A percentile compares a stretch with the other conserved stretches of the same genome.
These are phyloP conservation scores for Antechinus stuartii DNA, from an alignment of 2,113 vertebrate species.

Conservation along the genomic window DNA sequence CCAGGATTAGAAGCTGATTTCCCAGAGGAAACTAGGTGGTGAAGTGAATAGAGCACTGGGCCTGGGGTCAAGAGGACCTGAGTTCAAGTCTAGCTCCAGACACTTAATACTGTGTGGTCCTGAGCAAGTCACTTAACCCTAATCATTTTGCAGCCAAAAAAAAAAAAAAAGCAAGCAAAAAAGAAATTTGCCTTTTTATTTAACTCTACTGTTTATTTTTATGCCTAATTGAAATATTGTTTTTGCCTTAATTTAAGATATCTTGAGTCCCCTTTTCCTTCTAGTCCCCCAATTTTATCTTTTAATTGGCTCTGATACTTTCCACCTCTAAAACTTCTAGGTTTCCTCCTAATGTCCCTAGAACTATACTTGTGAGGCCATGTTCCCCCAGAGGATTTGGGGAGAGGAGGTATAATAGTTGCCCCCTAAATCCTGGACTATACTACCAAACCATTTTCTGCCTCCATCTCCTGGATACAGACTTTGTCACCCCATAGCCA, in stretches of 20 bases:
- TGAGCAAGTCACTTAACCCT: too few relatives aligned
- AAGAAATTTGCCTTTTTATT: background rate
- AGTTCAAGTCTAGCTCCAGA: too few relatives aligned
- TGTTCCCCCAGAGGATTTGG: background rate
- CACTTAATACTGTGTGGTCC: too few relatives aligned
- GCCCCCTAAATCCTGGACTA: background rate
- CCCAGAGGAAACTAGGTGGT: too few relatives aligned
- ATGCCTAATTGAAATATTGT: conserved; percentile 28
- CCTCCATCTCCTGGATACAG: background rate
- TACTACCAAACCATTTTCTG: background rate
- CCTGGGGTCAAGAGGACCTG: too few relatives aligned
- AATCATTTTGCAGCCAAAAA: too few relatives aligned
- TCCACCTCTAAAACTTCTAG: conserved; percentile 20
- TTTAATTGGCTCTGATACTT: background rate
- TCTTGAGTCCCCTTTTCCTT: conserved; percentile 60
- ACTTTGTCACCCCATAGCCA: conserved; percentile 1
- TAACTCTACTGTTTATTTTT: conserved; percentile 59
- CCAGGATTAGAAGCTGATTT: background rate
- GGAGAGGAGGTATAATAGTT: background rate
- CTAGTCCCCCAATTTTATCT: conserved; percentile 39
- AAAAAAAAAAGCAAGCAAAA: too few relatives aligned
- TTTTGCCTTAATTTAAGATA: conserved; percentile 20
- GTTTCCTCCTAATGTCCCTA: conserved; percentile 20
- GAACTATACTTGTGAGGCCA: background rate
- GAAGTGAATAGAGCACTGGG: too few relatives aligned